Percentiles rank a stretch among this genome's conserved stretches.
phyloP scores from a whole-genome alignment of 1,140 invertebrate species.

The Drosophila sp. region DNA sequence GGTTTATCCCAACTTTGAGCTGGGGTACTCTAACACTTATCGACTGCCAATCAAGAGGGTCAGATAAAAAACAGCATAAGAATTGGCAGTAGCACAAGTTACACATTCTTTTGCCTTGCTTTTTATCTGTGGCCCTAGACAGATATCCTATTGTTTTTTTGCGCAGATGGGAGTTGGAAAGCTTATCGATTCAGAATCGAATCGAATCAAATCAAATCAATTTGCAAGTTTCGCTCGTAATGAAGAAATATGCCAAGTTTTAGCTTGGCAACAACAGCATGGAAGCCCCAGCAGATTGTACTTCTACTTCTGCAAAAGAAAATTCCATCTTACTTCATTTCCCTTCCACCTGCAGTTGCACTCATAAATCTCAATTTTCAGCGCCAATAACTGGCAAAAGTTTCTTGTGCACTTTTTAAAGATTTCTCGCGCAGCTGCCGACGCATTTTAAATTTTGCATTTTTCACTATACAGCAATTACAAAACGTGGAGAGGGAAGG shows the following conservation, averaged over 20 bases:
- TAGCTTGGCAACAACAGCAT: constrained; percentile 28
- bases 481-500: constrained; percentile 30
- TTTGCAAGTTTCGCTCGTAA: constrained; percentile 71
- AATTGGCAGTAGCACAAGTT: constrained; percentile 18
- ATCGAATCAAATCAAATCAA: constrained; percentile 82
- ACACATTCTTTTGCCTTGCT: constrained; percentile 45
- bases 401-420: constrained; percentile 39
- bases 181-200: constrained; percentile 79
- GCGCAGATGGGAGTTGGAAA: constrained; percentile 14
- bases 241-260: constrained; percentile 76
- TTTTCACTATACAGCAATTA: constrained; percentile 66
- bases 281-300: constrained; percentile 5
- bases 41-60: constrained; percentile 25
- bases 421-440: constrained; percentile 33
- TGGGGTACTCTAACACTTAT: constrained; percentile 23
- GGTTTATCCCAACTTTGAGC: constrained; percentile 28
- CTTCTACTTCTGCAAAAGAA: background rate
- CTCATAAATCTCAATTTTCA: constrained; percentile 56
- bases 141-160: constrained; percentile 54
- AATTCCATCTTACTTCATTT: background rate
- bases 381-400: constrained; percentile 48
- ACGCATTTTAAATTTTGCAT: constrained; percentile 53
- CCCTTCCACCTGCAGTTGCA: constrained; percentile 23
- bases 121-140: constrained; percentile 49
- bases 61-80: constrained; percentile 17